Evolutionary conservation across 2,797 vertebrate species (phyloP).

Genomic region (Balearica regulorum): DNA sequence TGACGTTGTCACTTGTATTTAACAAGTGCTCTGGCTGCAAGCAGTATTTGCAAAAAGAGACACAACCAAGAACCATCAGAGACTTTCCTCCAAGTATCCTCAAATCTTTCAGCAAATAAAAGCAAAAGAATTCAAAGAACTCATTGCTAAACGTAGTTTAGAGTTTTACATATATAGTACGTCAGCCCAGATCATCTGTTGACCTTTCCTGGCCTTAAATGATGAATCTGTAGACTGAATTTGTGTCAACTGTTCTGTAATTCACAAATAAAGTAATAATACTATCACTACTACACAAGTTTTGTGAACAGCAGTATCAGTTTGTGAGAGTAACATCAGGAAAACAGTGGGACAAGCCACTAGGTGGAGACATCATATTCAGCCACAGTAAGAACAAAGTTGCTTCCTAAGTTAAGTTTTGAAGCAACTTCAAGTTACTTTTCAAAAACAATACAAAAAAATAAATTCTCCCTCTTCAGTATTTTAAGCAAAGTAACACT

Average conservation of each 20-base stretch:
- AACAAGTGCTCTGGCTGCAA: constrained; percentile 87
- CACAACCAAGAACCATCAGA: neutral
- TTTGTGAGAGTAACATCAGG: neutral
- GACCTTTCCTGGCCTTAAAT: neutral
- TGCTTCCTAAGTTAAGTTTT: neutral
- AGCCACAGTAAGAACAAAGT: neutral
- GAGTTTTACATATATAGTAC: neutral
- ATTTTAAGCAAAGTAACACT: neutral
- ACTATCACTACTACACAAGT: neutral
- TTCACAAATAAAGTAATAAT: neutral
- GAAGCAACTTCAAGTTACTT: neutral
- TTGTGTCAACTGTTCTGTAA: neutral
- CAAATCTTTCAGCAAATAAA: neutral
- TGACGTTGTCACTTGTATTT: constrained; percentile 83
- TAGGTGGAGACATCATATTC: neutral
- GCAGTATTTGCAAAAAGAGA: neutral
- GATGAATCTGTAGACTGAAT: neutral
- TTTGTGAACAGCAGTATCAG: neutral
- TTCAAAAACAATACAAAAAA: neutral
- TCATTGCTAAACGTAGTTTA: neutral
- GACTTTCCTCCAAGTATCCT: neutral
- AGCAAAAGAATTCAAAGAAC: neutral
- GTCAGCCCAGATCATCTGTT: neutral
- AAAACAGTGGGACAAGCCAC: neutral
- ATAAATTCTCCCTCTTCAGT: neutral